Conservation (phyloP, 2,888 invertebrate genomes). For the Scelioninae gen. 2 region DNA sequence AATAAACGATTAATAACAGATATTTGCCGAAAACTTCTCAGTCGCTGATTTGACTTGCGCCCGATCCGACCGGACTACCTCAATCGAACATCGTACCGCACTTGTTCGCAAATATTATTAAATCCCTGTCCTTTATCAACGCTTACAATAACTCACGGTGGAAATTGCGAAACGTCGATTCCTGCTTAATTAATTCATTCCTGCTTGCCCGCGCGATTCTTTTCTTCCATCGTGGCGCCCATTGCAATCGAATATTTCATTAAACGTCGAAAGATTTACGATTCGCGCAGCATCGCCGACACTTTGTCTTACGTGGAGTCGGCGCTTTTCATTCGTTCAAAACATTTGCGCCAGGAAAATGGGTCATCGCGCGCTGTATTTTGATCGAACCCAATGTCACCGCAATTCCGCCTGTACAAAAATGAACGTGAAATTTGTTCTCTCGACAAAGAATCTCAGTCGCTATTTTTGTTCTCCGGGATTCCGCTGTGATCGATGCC, state of each 20-base stretch:
- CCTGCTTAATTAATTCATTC: too few relatives aligned
- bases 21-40: too few relatives aligned
- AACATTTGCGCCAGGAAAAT: constrained; percentile 44
- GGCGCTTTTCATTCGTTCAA: constrained; percentile 44
- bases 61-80: too few relatives aligned
- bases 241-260: constrained; percentile 47
- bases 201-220: too few relatives aligned
- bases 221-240: constrained; percentile 2
- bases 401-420: constrained; percentile 29
- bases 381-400: constrained; percentile 47
- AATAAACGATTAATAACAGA: too few relatives aligned
- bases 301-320: constrained; percentile 34
- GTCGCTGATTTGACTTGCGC: too few relatives aligned
- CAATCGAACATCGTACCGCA: too few relatives aligned
- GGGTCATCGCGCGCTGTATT: constrained; percentile 40
- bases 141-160: too few relatives aligned
- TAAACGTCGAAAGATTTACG: constrained; percentile 45
- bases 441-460: constrained; percentile 38
- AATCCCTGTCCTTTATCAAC: too few relatives aligned
- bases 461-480: constrained; percentile 19
- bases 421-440: constrained; percentile 50
- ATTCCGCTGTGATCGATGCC: constrained; percentile 12
- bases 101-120: too few relatives aligned
- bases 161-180: too few relatives aligned
- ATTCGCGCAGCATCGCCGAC: constrained; percentile 15